Base-by-base conservation (phyloP, 2,888 invertebrate genomes). In the Drosophila koepferae region DNA sequence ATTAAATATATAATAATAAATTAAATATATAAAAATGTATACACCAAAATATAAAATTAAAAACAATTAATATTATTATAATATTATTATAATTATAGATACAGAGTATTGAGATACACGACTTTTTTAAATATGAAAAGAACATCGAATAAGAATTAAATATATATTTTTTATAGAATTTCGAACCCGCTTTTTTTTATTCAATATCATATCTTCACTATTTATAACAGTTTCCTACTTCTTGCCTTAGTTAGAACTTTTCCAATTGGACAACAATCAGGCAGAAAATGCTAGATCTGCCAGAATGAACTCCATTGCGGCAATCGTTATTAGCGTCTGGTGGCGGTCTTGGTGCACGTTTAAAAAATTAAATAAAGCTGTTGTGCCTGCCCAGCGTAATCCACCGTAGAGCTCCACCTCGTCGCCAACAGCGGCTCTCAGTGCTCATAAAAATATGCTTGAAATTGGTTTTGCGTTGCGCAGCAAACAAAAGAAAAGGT, bases 361-460 rank as follows among this genome's bases (percentile, higher is more conserved):
- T 75, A 75, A 81, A 87, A 87, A 89, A 85, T 89, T 89, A 89
- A 85, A 75, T 75, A 77, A 89, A 86, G 81, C 84, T 89, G 87
- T 84, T 79, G 74, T 73, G 84, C 85, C 87, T 75, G 81, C 79
- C 87, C 70, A 62, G 38, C 70, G 44, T 66, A 54, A 38, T 43
- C 40, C 5, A 9, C 18, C 40, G 51, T 44, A 46, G 41, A 18
- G 10, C 18, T 9, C 20, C 10, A 10, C n/a, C 6, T 7, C 12
- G 43, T 56, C 23, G 38, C 34, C 44, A 48, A 48, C 59, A 44
- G 66, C 44, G 48, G 49, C 55, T 63, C 83, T 74, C 72, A 77
- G 80, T 71, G 71, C 81, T 86, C 90, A 88, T 90, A 86, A 86
- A 86, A 90, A 88, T 90, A 86, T 88, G 86, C 83, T 86, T 78